Percentiles rank a stretch among this genome's conserved stretches.
phyloP scores from a whole-genome alignment of 2,888 invertebrate species.

The Crioceris asparagi region DNA sequence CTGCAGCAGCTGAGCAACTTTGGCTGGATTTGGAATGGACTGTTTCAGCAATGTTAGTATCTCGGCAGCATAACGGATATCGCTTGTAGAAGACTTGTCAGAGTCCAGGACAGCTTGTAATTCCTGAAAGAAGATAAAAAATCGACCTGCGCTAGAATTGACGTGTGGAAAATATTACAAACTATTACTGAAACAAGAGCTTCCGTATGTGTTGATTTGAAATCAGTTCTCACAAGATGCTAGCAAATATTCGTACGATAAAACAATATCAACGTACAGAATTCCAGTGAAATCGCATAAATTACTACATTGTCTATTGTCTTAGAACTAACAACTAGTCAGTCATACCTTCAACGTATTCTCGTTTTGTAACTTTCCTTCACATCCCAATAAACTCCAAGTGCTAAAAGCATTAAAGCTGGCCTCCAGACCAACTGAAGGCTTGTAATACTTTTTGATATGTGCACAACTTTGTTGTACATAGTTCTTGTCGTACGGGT shows the following conservation, averaged over 20 bases:
- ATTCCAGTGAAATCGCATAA: not conserved
- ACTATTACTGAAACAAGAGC: no score
- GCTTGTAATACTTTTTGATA: constrained; percentile 28
- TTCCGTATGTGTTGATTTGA: no score
- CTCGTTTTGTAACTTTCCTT: constrained; percentile 28
- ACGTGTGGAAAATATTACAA: not conserved
- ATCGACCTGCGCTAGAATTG: not conserved
- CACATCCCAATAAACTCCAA: constrained; percentile 28
- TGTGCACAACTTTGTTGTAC: constrained; percentile 41
- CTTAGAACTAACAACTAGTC: not conserved
- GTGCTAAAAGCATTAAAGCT: constrained; percentile 28
- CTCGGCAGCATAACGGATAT: constrained; percentile 64
- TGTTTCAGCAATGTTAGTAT: constrained; percentile 59
- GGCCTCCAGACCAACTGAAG: constrained; percentile 24
- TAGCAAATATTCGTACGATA: not conserved
- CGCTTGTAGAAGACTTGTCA: constrained; percentile 54
- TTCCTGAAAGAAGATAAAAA: constrained; percentile 9
- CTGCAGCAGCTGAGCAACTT: constrained; percentile 61
- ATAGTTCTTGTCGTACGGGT: constrained; percentile 43
- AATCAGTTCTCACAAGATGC: no score
- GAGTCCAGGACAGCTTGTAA: constrained; percentile 42
- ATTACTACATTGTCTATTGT: not conserved
- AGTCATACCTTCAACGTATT: constrained; percentile 41
- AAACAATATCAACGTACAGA: no score
- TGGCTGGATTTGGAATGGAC: constrained; percentile 51